Evolutionary conservation across 2,113 vertebrate genomes (phyloP), one percentile per base, ranked within the genome.

Genomic region (Motacilla tschutschensis): DNA sequence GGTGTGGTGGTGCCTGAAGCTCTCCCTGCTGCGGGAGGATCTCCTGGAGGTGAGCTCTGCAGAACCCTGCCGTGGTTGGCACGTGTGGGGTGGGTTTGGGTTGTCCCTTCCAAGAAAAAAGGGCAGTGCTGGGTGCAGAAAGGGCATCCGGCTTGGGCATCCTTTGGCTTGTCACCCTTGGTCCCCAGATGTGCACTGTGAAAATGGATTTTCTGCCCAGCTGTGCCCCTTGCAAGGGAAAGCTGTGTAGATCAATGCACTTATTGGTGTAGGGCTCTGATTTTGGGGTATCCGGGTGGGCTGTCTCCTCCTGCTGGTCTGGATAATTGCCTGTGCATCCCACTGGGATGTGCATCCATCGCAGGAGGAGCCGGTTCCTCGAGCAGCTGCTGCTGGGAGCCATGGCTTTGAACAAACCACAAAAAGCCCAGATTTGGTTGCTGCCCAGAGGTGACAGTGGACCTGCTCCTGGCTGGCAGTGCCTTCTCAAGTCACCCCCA

Each of bases 151-250:
- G 2, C 10, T 0, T 2, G 40, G 21, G 7, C 25, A 25, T 28
- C 35, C 60, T 55, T 31, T 55, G 72, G 22, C 7, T 44, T 18
- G 46, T 35, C 26, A 3, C 25, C 35, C 38, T 31, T 12, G 29
- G 55, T 33, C 5, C 8, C 54, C 14, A 19, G 66, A 20, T 55
- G 63, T 8, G 43, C 0, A 0, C 33, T 0, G 1, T 6, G 46
- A 28, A 26, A 28, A 12, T 2, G 9, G 8, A 3, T 38, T 19
- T 12, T 48, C 29, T 18, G 41, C 21, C 50, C 31, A 65, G 78
- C 65, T 36, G 36, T 59, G 64, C 5, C 11, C 15, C 24, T 81
- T 26, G 17, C 11, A 4, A 12, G 46, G 35, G 25, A 28, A 2
- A 6, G 22, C 31, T 9, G 10, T 38, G 65, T 14, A 4, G 44